phyloP scores from a whole-genome alignment of 1,140 invertebrate genomes.

The Meteorus sp. region DNA sequence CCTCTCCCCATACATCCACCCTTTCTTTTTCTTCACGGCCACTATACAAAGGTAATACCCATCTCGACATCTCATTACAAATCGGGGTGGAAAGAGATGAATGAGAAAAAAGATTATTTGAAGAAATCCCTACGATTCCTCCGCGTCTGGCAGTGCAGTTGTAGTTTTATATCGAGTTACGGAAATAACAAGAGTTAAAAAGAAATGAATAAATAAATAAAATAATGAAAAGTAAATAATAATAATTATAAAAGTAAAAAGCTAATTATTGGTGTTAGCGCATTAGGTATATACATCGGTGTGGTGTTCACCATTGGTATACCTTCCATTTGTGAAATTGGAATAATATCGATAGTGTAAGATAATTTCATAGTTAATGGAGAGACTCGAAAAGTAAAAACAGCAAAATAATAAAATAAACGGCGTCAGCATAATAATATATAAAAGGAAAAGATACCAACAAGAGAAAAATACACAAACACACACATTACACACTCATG shows the following conservation, averaged over 20 bases:
- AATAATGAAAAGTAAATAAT: constrained; percentile 22
- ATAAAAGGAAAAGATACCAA: constrained; percentile 3
- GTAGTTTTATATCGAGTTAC: constrained; percentile 50
- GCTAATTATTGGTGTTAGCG: constrained; percentile 53
- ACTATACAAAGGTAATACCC: no score
- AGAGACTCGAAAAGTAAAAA: constrained; percentile 27
- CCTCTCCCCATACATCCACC: no score
- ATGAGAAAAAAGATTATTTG: constrained; percentile 28
- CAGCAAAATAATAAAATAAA: constrained; percentile 6
- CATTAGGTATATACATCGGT: constrained; percentile 39
- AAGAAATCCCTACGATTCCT: constrained; percentile 19
- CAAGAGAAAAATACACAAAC: constrained; percentile 8
- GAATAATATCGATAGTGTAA: constrained; percentile 54
- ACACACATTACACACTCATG: constrained; percentile 30
- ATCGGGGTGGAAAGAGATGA: no score
- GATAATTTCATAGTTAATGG: constrained; percentile 50
- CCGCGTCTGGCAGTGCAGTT: constrained; percentile 35
- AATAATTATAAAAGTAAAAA: constrained; percentile 25
- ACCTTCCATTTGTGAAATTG: constrained; percentile 47
- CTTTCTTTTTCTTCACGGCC: no score
- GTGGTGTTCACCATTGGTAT: constrained; percentile 35
- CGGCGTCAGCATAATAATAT: constrained; percentile 43
- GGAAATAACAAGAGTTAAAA: constrained; percentile 35
- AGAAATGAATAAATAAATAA: constrained; percentile 14
- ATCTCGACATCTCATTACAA: no score